Evolutionary conservation across 2,888 invertebrate genomes (phyloP), one percentile per base, ranked within the genome.

Genomic region (Caenorhabditis angaria): DNA sequence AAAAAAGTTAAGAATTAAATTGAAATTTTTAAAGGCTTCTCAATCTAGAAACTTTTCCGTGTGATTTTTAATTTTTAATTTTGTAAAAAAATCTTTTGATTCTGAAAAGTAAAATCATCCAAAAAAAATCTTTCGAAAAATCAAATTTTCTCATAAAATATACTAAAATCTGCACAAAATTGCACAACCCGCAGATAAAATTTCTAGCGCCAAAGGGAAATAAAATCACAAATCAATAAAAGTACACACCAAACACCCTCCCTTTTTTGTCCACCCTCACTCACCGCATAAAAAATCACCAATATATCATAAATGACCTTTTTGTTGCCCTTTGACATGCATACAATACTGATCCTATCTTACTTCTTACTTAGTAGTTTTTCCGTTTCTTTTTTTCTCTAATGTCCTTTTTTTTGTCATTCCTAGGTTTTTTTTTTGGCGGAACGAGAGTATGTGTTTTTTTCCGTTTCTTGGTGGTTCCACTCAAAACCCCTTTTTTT

Each of bases 321-420:
- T 41, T 41, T 32, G 32, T 32, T 14, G 10, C 18, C 18, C 18
- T 41, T 41, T 41, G 41, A 41, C 41, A 41, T 41, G 41, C 41
- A 41, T 41, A 41, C 41, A 41, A 41, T 41, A 41, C 41, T 41
- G 41, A 41, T 41, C 41, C 41, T 41, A 41, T 41, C 41, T 41
- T 41, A 41, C 41, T 41, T 18, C 41, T 41, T 3, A 41, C 10
- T n/a, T n/a, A n/a, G n/a, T n/a, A n/a, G n/a, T n/a, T n/a, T n/a
- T n/a, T n/a, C n/a, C n/a, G n/a, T n/a, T n/a, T n/a, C n/a, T n/a
- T n/a, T n/a, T n/a, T n/a, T n/a, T n/a, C n/a, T 18, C 41, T 3
- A 41, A 41, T 41, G 41, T 41, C 41, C 41, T 41, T 14, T 41
- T 41, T 41, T 41, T 41, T 14, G 10, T n/a, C n/a, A 2, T 41